Evolutionary conservation across 2,888 invertebrate genomes (phyloP), one percentile per base, ranked within the genome.

Genomic region (Orchestes rusci): DNA sequence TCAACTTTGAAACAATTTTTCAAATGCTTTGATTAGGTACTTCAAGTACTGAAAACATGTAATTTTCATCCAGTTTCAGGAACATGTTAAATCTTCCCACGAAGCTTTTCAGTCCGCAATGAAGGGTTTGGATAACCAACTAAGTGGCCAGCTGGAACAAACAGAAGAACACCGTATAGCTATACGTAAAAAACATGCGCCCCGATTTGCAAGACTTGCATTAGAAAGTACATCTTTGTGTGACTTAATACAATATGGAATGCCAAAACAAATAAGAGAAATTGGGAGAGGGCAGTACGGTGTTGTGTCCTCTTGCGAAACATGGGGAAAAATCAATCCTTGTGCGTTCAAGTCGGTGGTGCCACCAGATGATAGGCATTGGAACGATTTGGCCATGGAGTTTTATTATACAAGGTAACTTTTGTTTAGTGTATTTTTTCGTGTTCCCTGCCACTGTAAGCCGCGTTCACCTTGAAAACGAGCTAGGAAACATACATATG

Each of bases 371-470:
- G 89, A 89, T 57, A 73, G 86, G 48, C 90, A 91, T 62, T 91
- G 89, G 83, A 84, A 85, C 62, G 91, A 92, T 62, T 70, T 92
- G 1, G 89, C 91, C 1, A 83, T 91, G 82, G 91, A 92, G 68
- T 90, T 90, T 72, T 89, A 87, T 65, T 90, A 90, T 59, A 89
- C 90, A 36, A 80, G 84, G 85, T 83, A 59, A 44, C 18, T 23
- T 19, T 5, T 34, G n/a, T n/a, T n/a, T n/a, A n/a, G n/a, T n/a
- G n/a, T n/a, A n/a, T n/a, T n/a, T n/a, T n/a, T n/a, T n/a, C n/a
- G n/a, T n/a, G n/a, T n/a, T n/a, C n/a, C n/a, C n/a, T n/a, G n/a
- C n/a, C n/a, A n/a, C n/a, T n/a, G n/a, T n/a, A n/a, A n/a, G n/a
- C n/a, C n/a, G n/a, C n/a, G n/a, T n/a, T n/a, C n/a, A n/a, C n/a